Evolutionary conservation across 1,140 invertebrate species (phyloP), one percentile per base, ranked within the genome.

Genomic region (Eumaeus atala): DNA sequence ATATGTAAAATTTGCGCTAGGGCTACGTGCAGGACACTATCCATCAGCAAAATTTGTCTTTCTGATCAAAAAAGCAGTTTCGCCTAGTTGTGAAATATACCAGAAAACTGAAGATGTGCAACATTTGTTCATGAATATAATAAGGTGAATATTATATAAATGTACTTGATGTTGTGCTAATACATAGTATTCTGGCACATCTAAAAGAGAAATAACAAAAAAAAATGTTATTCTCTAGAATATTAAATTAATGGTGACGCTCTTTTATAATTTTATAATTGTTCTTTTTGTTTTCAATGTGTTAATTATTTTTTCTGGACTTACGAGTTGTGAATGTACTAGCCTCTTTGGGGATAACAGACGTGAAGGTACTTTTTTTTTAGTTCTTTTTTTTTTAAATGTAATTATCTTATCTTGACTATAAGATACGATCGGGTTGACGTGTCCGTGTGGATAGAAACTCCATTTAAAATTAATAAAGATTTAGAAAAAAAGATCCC

Each of bases 81-180:
- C 37, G 37, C 37, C 37, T 38, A 38, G 9, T 9, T 38, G 37
- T 38, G 37, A 38, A 38, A 9, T 9, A 38, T 3, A 12, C 37
- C n/a, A n/a, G n/a, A n/a, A 38, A 38, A 38, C 9, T 38, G 10
- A 38, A 38, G 37, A 38, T 38, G 37, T 38, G 37, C 37, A n/a
- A 12, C 12, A 28, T 38, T 38, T 38, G 37, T 9, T 38, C 3
- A 38, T 38, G 37, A 9, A 38, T 3, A 4, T 9, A 38, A 9
- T 3, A 38, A 38, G 37, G 8, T 4, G 8, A 38, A 38, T 38
- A 4, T 38, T 12, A 9, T 38, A 4, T 38, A 38, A 38, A 38
- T 38, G 37, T 12, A 1, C 37, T 38, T 38, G 37, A 38, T 12
- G 37, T 38, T 38, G 37, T n/a, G n/a, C n/a, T n/a, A n/a, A n/a